These are phyloP conservation scores for Smutsia temminckii DNA, from an alignment of 2,797 vertebrate species.

Conservation along the genomic window DNA sequence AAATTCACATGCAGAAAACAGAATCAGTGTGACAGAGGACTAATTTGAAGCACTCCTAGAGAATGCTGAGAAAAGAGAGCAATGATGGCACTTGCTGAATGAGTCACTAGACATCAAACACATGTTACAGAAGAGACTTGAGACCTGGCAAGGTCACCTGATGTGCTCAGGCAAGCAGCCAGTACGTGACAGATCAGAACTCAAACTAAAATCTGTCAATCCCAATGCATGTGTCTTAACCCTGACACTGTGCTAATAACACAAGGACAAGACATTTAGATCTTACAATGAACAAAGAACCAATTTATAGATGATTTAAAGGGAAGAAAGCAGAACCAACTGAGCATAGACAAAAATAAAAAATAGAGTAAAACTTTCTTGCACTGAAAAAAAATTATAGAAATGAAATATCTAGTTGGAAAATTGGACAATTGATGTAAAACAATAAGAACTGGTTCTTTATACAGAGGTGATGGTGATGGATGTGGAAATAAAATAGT, in stretches of 20 bases:
- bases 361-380: background rate
- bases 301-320: background rate
- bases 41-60: background rate
- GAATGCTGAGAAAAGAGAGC: background rate
- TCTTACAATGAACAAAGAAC: background rate
- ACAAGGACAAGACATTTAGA: background rate
- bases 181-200: background rate
- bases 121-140: background rate
- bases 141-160: background rate
- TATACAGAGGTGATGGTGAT: background rate
- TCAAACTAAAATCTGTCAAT: background rate
- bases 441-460: background rate
- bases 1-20: background rate
- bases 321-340: background rate
- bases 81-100: background rate
- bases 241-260: background rate
- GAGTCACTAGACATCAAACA: background rate
- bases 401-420: slow-evolving; percentile 1
- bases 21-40: background rate
- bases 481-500: background rate
- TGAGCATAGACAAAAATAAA: background rate
- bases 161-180: background rate
- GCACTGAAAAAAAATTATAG: background rate
- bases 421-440: background rate
- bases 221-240: background rate